A percentile compares a stretch with the other conserved stretches of the same genome.
Conservation (phyloP, 2,113 vertebrate genomes). For the Neofelis nebulosa region DNA sequence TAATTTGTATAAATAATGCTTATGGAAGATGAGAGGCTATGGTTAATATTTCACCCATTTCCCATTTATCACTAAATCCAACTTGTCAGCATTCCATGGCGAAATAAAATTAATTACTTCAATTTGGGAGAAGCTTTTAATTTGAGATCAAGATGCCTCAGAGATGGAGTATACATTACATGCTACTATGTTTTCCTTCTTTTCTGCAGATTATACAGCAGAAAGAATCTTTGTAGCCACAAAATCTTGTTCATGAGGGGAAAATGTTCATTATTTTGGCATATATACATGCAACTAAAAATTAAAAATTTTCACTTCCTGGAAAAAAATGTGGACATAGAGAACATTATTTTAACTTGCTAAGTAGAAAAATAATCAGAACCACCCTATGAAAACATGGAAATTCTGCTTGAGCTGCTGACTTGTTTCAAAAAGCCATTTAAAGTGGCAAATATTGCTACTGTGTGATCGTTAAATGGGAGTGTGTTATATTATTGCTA, state of each 20-base stretch:
- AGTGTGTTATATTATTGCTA: not conserved
- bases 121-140: slow-evolving; percentile 30
- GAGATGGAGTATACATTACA: not conserved
- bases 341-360: slow-evolving; percentile 42
- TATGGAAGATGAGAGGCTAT: not conserved
- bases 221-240: not conserved
- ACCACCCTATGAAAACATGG: not conserved
- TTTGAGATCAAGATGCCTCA: not conserved
- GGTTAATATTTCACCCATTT: slow-evolving; percentile 21
- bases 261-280: not conserved
- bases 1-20: slow-evolving; percentile 14
- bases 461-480: not conserved
- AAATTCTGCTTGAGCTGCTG: not conserved
- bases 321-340: not conserved
- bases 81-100: not conserved
- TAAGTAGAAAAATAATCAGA: not conserved
- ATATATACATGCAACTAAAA: not conserved
- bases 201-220: not conserved
- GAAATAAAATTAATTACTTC: not conserved
- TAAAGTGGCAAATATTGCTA: not conserved
- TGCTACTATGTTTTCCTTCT: not conserved
- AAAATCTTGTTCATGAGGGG: not conserved
- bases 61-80: slow-evolving; percentile 1
- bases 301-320: not conserved
- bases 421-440: slow-evolving; percentile 36